Conservation (phyloP, 2,888 invertebrate species). For the Ctenicera cuprea region DNA sequence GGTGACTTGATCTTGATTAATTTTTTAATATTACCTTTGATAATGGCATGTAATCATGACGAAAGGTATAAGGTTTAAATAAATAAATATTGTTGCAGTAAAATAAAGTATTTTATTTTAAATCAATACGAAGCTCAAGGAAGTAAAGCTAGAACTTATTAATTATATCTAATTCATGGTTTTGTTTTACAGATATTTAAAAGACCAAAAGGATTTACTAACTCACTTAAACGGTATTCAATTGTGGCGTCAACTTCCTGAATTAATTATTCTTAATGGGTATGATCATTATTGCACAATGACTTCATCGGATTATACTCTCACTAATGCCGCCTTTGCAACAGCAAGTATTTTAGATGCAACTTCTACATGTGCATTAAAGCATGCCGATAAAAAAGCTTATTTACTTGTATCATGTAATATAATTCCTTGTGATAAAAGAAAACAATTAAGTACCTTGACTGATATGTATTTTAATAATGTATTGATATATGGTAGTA, state of each 20-base stretch:
- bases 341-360: conserved; percentile 65
- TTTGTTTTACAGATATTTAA: conserved; percentile 57
- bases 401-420: conserved; percentile 50
- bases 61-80: too few relatives aligned
- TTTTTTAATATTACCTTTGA: too few relatives aligned
- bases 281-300: conserved; percentile 65
- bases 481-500: conserved; percentile 1
- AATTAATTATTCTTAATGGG: conserved; percentile 64
- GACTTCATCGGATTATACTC: conserved; percentile 50
- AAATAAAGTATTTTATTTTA: too few relatives aligned
- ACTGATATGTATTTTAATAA: conserved; percentile 24
- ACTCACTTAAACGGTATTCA: conserved; percentile 67
- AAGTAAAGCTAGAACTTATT: too few relatives aligned
- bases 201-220: conserved; percentile 64
- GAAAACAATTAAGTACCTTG: neutral
- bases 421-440: conserved; percentile 30
- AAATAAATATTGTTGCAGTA: too few relatives aligned
- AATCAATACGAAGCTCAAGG: too few relatives aligned
- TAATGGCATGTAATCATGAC: too few relatives aligned
- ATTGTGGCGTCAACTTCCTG: conserved; percentile 65
- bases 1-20: too few relatives aligned
- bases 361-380: conserved; percentile 59
- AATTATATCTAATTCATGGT: neutral
- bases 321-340: conserved; percentile 58
- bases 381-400: conserved; percentile 36